phyloP scores from a whole-genome alignment of 2,113 vertebrate species.

The Lophius piscatorius region DNA sequence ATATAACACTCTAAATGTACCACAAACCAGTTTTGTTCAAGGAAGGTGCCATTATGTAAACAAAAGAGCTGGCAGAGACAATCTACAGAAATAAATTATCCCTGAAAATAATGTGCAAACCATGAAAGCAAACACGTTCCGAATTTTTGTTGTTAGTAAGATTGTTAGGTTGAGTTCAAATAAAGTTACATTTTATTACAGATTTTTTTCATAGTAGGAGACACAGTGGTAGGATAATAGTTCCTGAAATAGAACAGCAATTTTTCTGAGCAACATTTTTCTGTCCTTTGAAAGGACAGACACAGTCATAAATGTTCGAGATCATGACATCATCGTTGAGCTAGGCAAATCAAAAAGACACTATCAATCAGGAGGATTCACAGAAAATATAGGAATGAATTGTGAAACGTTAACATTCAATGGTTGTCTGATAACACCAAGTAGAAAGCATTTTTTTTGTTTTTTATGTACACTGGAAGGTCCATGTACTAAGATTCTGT shows the following conservation, averaged over 20 bases:
- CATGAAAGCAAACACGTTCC: background rate
- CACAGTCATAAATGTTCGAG: background rate
- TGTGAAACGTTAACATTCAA: background rate
- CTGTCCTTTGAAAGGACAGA: constrained; percentile 1
- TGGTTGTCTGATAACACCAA: background rate
- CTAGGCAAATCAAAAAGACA: constrained; percentile 15
- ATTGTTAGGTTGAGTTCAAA: background rate
- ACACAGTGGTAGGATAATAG: background rate
- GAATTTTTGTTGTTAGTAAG: background rate
- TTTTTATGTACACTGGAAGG: too few relatives aligned
- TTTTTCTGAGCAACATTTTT: background rate
- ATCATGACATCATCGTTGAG: background rate
- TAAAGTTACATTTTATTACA: background rate
- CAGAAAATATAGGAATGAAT: background rate
- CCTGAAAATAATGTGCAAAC: background rate
- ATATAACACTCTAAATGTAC: background rate
- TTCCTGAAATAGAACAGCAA: background rate
- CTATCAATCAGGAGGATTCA: background rate
- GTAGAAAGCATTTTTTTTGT: too few relatives aligned
- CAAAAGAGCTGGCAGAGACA: background rate
- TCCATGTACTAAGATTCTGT: too few relatives aligned
- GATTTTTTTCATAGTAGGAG: background rate
- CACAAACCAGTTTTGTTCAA: background rate
- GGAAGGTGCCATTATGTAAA: background rate
- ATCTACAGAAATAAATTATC: background rate